These are phyloP conservation scores for Hydropotes inermis DNA, from an alignment of 2,113 vertebrate genomes.

Conservation along the genomic window DNA sequence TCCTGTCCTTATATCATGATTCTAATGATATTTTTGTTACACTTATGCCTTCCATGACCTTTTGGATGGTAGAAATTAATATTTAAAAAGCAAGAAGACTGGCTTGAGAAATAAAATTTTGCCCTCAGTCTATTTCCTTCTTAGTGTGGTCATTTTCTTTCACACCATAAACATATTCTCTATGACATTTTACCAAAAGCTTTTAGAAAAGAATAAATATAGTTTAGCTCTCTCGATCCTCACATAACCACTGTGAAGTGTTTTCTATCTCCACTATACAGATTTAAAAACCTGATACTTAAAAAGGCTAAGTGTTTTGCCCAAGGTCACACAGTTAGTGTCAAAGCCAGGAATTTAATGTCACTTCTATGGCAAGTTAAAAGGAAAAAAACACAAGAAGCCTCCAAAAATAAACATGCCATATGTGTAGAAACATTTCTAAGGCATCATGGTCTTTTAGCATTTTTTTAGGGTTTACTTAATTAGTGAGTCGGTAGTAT, in stretches of 20 bases:
- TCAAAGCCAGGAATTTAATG: slow-evolving; percentile 30
- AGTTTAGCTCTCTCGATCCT: neutral
- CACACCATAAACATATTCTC: neutral
- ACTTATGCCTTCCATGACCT: neutral
- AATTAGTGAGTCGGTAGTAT: neutral
- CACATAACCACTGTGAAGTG: neutral
- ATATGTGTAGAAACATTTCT: neutral
- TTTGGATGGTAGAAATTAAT: neutral
- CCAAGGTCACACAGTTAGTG: neutral
- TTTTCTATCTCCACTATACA: neutral
- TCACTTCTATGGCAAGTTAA: neutral
- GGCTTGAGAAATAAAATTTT: neutral
- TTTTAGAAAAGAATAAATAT: neutral
- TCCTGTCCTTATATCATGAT: neutral
- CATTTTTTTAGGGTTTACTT: neutral
- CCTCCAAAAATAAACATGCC: slow-evolving; percentile 21
- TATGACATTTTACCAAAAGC: neutral
- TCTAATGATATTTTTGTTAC: neutral
- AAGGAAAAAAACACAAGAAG: neutral
- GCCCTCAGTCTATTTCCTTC: neutral
- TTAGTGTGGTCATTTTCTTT: neutral
- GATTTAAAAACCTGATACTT: neutral
- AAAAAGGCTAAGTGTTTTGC: neutral
- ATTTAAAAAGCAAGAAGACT: slow-evolving; percentile 21
- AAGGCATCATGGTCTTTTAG: neutral